Evolutionary conservation across 2,113 vertebrate genomes (phyloP).

Genomic region (Bagarius yarrelli): DNA sequence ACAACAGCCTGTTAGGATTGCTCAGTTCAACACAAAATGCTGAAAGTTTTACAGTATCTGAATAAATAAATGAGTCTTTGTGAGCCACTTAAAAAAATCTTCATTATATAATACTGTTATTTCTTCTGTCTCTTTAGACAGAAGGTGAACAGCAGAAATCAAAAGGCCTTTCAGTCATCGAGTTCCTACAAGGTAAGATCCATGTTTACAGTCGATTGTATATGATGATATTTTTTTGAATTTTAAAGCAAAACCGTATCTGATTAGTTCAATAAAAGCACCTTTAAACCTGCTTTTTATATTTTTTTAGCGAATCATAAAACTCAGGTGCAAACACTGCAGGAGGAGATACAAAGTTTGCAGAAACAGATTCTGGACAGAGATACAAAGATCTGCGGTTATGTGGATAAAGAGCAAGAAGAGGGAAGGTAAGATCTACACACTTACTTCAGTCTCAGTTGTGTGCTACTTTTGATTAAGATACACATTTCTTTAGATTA

Average conservation of each 20-base stretch:
- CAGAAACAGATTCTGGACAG: slow-evolving; percentile 63
- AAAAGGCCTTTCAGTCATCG: neutral
- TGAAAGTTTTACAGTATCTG: neutral
- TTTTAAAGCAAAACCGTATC: neutral
- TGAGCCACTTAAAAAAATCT: neutral
- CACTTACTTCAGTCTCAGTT: neutral
- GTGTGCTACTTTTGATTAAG: neutral
- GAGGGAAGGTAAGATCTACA: slow-evolving; percentile 62
- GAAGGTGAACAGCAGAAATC: slow-evolving; percentile 28
- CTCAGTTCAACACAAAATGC: neutral
- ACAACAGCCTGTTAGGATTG: neutral
- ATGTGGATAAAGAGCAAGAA: slow-evolving; percentile 53
- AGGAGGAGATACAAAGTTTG: slow-evolving; percentile 46
- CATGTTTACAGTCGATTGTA: neutral
- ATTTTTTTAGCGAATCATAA: slow-evolving; percentile 53
- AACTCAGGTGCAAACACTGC: slow-evolving; percentile 40
- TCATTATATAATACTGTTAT: neutral
- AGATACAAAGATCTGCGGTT: slow-evolving; percentile 65
- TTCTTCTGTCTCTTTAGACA: slow-evolving; percentile 45
- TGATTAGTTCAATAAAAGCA: neutral
- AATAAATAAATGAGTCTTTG: neutral
- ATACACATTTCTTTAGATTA: neutral
- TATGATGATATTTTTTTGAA: neutral
- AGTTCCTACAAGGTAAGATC: slow-evolving; percentile 58
- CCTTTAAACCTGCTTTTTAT: neutral